A percentile compares a stretch with the other conserved stretches of the same genome.
Conservation (phyloP, 2,797 vertebrate species). For the Myiothlypis chrysogaster region DNA sequence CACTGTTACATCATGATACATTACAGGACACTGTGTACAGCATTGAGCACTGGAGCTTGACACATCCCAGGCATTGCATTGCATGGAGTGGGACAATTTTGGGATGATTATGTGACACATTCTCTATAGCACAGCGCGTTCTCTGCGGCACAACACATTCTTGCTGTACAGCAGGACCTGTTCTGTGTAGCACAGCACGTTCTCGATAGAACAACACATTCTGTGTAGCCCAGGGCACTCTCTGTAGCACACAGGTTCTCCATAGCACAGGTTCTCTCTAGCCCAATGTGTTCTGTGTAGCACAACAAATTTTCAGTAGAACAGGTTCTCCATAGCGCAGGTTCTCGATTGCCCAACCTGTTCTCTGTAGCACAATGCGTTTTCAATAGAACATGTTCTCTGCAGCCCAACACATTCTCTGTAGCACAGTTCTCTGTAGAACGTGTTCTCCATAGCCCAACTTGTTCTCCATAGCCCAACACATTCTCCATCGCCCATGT, state of each 20-base stretch:
- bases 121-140: accelerated
- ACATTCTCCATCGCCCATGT: accelerated
- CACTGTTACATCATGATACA: accelerated
- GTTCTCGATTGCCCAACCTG: too few species aligned
- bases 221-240: neutral
- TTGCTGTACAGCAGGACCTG: neutral
- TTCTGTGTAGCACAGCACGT: accelerated
- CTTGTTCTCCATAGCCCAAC: too few species aligned
- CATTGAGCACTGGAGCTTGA: accelerated
- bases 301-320: too few species aligned
- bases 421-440: neutral
- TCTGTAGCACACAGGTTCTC: too few species aligned
- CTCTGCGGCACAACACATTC: accelerated
- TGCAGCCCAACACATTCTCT: too few species aligned
- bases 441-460: accelerated
- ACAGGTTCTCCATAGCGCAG: too few species aligned
- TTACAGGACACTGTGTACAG: too few species aligned
- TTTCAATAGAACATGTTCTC: neutral
- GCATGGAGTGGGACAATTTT: neutral
- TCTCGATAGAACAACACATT: accelerated
- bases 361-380: accelerated
- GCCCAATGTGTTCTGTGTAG: neutral
- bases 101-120: neutral
- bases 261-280: neutral
- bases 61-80: accelerated